Evolutionary conservation across 1,140 invertebrate genomes (phyloP).

Genomic region (Micrasema minimum): DNA sequence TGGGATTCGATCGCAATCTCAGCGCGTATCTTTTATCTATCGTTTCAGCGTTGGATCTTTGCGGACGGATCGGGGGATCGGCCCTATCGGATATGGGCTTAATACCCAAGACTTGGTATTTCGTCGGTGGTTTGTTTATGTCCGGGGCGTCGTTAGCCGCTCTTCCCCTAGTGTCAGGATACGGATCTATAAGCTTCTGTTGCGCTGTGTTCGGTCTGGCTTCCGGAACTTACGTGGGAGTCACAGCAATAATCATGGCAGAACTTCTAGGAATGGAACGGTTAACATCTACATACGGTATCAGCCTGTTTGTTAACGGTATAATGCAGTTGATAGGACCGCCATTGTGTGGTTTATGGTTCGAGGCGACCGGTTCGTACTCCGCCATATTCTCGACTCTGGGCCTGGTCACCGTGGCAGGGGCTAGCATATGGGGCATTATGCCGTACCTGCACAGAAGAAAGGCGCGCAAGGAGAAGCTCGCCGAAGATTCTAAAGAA

Average conservation of each 20-base stretch:
- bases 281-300: slow-evolving; percentile 85
- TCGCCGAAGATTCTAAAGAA: neutral
- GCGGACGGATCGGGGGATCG: slow-evolving; percentile 84
- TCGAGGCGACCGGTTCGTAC: slow-evolving; percentile 72
- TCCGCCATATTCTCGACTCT: slow-evolving; percentile 77
- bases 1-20: slow-evolving; percentile 75
- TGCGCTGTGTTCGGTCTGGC: slow-evolving; percentile 83
- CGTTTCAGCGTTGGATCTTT: slow-evolving; percentile 81
- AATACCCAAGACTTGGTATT: slow-evolving; percentile 84
- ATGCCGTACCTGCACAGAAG: slow-evolving; percentile 75
- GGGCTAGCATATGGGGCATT: slow-evolving; percentile 77
- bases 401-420: slow-evolving; percentile 78
- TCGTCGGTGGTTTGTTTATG: slow-evolving; percentile 78
- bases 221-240: slow-evolving; percentile 86
- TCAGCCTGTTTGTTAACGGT: slow-evolving; percentile 85
- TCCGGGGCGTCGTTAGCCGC: slow-evolving; percentile 79
- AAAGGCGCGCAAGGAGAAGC: slow-evolving; percentile 49
- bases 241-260: slow-evolving; percentile 86
- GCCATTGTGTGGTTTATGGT: slow-evolving; percentile 79
- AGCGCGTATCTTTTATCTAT: slow-evolving; percentile 80
- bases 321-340: slow-evolving; percentile 82
- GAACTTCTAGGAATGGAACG: slow-evolving; percentile 85
- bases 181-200: slow-evolving; percentile 71
- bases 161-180: slow-evolving; percentile 72
- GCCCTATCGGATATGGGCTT: slow-evolving; percentile 78